These are phyloP conservation scores for Saccostrea glomerata DNA, from an alignment of 1,140 invertebrate genomes.

Conservation along the genomic window DNA sequence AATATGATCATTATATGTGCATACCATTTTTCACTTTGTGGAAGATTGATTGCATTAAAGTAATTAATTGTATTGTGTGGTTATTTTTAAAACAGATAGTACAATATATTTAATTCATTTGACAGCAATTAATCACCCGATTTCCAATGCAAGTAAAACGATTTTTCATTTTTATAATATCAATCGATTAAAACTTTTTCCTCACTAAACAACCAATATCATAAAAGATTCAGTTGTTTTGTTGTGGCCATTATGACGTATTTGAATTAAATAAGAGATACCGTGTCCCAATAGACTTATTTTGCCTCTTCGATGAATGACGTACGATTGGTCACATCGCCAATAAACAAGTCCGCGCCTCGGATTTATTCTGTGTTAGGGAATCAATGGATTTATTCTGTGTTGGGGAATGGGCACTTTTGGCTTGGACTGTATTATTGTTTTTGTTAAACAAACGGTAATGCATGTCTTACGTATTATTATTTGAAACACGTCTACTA, in stretches of 20 bases:
- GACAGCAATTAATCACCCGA: background rate
- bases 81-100: background rate
- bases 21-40: background rate
- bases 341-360: background rate
- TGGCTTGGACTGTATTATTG: too few species aligned
- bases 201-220: background rate
- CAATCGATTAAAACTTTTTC: too few species aligned
- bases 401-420: too few species aligned
- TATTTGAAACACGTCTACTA: too few species aligned
- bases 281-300: background rate
- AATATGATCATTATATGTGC: background rate
- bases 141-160: background rate
- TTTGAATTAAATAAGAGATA: background rate
- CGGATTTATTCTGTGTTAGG: too few species aligned
- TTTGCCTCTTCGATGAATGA: background rate
- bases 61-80: background rate
- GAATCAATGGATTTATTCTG: too few species aligned
- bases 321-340: background rate
- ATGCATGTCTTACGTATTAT: too few species aligned
- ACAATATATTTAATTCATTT: background rate
- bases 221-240: background rate
- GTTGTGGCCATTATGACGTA: background rate
- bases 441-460: too few species aligned
- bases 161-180: background rate
- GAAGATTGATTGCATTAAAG: background rate